phyloP scores from a whole-genome alignment of 1,140 invertebrate species.

The Tenebrio molitor region DNA sequence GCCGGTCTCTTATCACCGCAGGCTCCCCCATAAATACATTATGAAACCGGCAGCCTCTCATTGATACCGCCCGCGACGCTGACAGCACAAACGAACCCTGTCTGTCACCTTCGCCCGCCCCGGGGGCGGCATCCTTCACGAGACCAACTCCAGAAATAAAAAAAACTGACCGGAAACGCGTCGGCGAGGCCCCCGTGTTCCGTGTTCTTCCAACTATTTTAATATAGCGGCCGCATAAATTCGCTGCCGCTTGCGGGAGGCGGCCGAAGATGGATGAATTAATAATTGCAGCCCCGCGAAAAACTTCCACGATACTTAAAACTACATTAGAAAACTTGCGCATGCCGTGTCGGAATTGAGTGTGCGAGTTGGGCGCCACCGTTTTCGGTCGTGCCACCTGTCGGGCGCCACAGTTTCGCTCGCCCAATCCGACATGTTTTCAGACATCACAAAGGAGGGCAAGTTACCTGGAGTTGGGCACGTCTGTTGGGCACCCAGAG shows the following conservation, averaged over 20 bases:
- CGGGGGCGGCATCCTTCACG: no score
- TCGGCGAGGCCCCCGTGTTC: no score
- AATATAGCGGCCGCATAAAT: not conserved
- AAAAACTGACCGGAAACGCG: no score
- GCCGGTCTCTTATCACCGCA: slow-evolving; percentile 1
- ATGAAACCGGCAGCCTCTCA: slow-evolving; percentile 14
- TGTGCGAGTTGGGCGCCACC: not conserved
- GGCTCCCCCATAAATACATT: slow-evolving; percentile 20
- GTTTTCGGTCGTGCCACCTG: no score
- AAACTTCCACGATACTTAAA: not conserved
- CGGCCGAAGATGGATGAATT: not conserved
- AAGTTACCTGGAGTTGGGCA: no score
- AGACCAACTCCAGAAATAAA: no score
- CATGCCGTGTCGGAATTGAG: not conserved
- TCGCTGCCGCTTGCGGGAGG: not conserved
- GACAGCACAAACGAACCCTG: slow-evolving; percentile 19
- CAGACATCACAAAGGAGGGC: no score
- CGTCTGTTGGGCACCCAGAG: no score
- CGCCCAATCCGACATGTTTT: no score
- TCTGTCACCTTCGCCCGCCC: slow-evolving; percentile 6
- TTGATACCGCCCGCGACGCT: slow-evolving; percentile 11
- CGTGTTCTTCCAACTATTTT: not conserved
- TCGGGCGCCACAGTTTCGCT: no score
- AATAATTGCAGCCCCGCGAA: not conserved
- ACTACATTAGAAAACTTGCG: not conserved